Conservation (phyloP, 2,113 vertebrate genomes). For the Sphyrna mokarran region DNA sequence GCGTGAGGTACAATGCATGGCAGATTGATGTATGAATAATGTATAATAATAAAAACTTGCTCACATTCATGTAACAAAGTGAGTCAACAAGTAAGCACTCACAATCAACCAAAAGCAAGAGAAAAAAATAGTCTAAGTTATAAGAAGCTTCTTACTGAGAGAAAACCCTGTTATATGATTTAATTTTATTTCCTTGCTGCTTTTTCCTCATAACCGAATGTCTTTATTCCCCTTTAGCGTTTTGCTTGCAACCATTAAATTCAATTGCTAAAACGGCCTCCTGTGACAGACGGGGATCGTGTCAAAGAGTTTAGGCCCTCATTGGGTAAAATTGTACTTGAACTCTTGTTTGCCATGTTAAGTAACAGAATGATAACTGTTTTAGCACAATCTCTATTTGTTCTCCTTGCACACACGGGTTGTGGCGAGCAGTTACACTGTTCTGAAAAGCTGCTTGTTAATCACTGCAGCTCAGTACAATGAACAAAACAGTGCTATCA, state of each 20-base stretch:
- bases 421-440: background rate
- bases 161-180: background rate
- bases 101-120: background rate
- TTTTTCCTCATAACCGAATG: background rate
- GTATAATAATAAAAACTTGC: background rate
- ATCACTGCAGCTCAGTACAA: background rate
- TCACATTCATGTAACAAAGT: background rate
- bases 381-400: conserved; percentile 35
- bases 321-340: background rate
- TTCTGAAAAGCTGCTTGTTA: conserved; percentile 25
- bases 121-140: background rate
- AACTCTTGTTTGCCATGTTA: background rate
- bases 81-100: background rate
- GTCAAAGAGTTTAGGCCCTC: background rate
- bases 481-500: conserved; percentile 24
- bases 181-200: background rate
- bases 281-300: background rate
- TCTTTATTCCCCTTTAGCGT: background rate
- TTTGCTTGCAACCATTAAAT: background rate
- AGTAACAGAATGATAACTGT: conserved; percentile 28
- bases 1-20: background rate
- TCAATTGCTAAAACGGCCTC: background rate
- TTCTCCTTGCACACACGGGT: background rate
- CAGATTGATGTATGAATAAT: background rate
- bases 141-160: background rate